Percentiles rank a stretch among this genome's conserved stretches.
These are phyloP conservation scores for Alaudala cheleensis DNA, from an alignment of 2,113 vertebrate genomes.

Conservation along the genomic window DNA sequence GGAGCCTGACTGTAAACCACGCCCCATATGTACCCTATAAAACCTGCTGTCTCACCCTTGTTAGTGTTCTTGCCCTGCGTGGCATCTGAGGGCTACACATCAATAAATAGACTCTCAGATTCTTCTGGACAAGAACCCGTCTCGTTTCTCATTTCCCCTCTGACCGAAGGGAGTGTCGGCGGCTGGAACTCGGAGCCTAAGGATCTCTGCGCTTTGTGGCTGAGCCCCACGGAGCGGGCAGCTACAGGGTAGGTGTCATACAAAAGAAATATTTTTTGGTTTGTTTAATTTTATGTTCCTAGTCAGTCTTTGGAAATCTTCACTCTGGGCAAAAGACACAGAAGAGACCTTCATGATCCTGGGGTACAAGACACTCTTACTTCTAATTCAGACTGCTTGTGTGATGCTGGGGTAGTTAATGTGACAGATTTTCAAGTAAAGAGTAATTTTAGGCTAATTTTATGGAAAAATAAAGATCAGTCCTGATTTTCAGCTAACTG, in stretches of 20 bases:
- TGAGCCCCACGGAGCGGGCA: too few relatives aligned
- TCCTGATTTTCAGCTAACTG: not conserved
- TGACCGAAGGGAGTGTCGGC: too few relatives aligned
- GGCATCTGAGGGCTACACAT: too few relatives aligned
- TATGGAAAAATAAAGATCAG: not conserved
- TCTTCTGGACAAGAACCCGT: too few relatives aligned
- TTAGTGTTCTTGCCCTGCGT: too few relatives aligned
- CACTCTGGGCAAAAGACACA: not conserved
- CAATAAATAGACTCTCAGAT: too few relatives aligned
- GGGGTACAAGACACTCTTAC: not conserved
- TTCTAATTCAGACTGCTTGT: not conserved
- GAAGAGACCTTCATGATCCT: not conserved
- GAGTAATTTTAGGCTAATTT: not conserved
- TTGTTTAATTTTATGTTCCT: not conserved
- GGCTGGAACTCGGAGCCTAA: too few relatives aligned
- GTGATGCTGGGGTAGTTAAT: not conserved
- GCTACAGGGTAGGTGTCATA: not conserved
- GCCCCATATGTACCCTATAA: too few relatives aligned
- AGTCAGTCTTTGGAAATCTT: not conserved
- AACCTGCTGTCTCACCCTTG: too few relatives aligned
- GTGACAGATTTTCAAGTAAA: not conserved
- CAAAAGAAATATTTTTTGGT: not conserved
- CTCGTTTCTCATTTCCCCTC: too few relatives aligned
- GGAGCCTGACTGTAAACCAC: too few relatives aligned
- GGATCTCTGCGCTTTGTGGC: too few relatives aligned